Conservation (phyloP, 2,888 invertebrate genomes). For the Linnaemya tessellans region DNA sequence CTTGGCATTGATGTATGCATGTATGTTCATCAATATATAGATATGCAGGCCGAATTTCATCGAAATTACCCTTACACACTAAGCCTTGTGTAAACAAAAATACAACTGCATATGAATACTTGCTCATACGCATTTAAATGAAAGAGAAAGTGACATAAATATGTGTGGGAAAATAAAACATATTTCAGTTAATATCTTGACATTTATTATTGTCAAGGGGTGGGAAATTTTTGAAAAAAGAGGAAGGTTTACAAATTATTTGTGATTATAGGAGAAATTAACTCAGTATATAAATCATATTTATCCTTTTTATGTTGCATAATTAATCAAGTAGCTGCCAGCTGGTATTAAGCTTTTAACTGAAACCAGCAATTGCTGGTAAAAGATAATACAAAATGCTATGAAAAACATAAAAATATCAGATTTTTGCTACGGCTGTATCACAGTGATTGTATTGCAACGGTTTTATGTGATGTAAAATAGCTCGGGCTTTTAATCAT, state of each 20-base stretch:
- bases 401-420: neutral
- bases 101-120: neutral
- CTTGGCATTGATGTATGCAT: no score
- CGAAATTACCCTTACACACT: no score
- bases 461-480: no score
- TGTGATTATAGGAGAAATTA: constrained; percentile 48
- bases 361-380: neutral
- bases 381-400: neutral
- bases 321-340: constrained; percentile 27
- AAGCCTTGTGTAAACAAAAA: constrained; percentile 39
- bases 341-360: constrained; percentile 13
- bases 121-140: neutral
- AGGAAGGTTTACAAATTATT: constrained; percentile 32
- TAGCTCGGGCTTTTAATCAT: no score
- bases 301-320: constrained; percentile 1
- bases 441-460: neutral
- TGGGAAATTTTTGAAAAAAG: constrained; percentile 18
- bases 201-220: constrained; percentile 45
- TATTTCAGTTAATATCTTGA: constrained; percentile 25
- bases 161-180: constrained; percentile 25
- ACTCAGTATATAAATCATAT: constrained; percentile 47
- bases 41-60: no score
- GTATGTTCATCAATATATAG: no score
- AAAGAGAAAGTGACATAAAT: neutral
- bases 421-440: neutral